Conservation (phyloP, 2,113 vertebrate genomes). For the Perca schrenkii region DNA sequence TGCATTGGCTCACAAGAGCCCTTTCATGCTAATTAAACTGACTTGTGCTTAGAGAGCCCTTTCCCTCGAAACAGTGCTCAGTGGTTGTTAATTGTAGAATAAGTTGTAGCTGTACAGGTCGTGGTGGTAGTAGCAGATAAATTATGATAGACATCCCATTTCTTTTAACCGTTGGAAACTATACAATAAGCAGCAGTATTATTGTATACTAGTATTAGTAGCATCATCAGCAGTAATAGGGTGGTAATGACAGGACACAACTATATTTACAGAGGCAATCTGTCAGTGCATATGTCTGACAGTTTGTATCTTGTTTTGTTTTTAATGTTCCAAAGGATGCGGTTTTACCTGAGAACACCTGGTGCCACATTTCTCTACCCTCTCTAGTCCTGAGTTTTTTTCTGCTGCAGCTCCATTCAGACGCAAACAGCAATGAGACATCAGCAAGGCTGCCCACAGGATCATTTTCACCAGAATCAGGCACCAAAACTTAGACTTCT, state of each 20-base stretch:
- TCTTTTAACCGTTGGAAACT: neutral
- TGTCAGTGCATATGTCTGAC: neutral
- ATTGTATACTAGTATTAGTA: neutral
- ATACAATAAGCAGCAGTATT: neutral
- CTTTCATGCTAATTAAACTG: neutral
- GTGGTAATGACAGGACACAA: neutral
- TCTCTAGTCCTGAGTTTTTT: conserved; percentile 53
- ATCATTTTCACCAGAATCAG: conserved; percentile 58
- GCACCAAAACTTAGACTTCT: neutral
- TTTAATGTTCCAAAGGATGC: neutral
- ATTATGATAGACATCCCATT: neutral
- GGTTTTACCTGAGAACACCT: conserved; percentile 80
- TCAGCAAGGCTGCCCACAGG: conserved; percentile 48
- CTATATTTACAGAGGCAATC: neutral
- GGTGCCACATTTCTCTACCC: conserved; percentile 66
- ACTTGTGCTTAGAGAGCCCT: neutral
- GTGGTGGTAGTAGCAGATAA: neutral
- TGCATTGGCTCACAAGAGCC: neutral
- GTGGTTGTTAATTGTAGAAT: neutral
- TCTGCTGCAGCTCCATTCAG: conserved; percentile 51
- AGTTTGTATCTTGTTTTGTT: neutral
- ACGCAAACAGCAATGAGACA: conserved; percentile 37
- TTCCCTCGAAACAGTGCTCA: neutral
- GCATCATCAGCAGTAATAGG: neutral
- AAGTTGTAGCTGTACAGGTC: neutral